A percentile compares a stretch with the other conserved stretches of the same genome.
phyloP scores from a whole-genome alignment of 2,113 vertebrate genomes.

The Hippocampus comes region DNA sequence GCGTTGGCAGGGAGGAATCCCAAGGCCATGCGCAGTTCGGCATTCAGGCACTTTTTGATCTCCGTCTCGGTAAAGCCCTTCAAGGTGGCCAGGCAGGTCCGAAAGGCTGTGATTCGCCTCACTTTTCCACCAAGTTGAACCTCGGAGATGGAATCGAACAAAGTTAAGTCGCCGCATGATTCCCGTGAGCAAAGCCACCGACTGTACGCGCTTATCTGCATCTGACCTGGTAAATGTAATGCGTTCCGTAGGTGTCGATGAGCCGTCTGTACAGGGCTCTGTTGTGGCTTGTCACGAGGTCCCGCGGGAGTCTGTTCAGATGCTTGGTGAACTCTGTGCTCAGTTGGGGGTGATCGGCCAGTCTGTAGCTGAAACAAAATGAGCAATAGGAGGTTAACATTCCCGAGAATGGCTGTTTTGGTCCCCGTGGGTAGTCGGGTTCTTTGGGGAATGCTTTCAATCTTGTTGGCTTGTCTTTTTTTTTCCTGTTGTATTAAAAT shows the following conservation, averaged over 20 bases:
- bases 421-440: neutral
- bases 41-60: slow-evolving; percentile 73
- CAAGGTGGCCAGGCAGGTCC: slow-evolving; percentile 73
- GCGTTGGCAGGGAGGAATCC: slow-evolving; percentile 67
- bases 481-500: no score
- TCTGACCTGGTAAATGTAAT: slow-evolving; percentile 74
- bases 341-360: slow-evolving; percentile 68
- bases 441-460: neutral
- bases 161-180: no score
- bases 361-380: slow-evolving; percentile 70
- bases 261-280: slow-evolving; percentile 61
- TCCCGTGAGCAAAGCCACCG: neutral
- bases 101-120: slow-evolving; percentile 71
- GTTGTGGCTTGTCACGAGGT: slow-evolving; percentile 44
- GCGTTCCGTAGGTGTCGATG: slow-evolving; percentile 77
- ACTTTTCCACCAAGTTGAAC: slow-evolving; percentile 76
- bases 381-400: slow-evolving; percentile 21
- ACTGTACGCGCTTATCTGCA: neutral
- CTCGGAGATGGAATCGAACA: slow-evolving; percentile 9
- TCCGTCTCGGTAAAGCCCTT: slow-evolving; percentile 65
- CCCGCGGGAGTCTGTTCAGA: slow-evolving; percentile 65
- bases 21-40: slow-evolving; percentile 65
- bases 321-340: slow-evolving; percentile 71
- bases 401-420: neutral
- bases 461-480: no score